Evolutionary conservation across 2,113 vertebrate species (phyloP), one percentile per base, ranked within the genome.

Genomic region (Syngnathus typhle): DNA sequence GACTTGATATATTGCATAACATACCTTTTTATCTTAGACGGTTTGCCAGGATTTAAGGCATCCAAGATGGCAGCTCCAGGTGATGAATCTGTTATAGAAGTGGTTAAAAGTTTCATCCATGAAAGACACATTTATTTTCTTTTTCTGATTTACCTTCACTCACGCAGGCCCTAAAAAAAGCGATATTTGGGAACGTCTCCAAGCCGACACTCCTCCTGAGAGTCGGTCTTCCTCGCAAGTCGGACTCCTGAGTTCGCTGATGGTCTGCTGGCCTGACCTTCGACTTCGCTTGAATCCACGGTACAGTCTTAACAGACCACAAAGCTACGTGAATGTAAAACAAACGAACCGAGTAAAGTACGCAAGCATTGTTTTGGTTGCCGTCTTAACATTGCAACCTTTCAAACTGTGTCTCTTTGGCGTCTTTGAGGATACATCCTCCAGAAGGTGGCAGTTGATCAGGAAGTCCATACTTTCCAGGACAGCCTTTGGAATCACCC

Each of bases 391-490:
- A 39, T 23, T 32, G 43, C 67, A 78, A 95, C 95, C 93, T 84
- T 91, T 92, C 56, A 95, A 90, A 81, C 92, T 93, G 69, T 87
- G 87, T 80, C 78, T 90, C 83, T 65, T 88, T 77, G 80, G 91
- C 83, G 0, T 80, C 43, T 7, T 86, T 82, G 90, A 86, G 70
- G 71, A 79, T 19, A 79, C 68, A 38, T 86, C 76, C 81, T 94
- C 90, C 0, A 56, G 37, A 66, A 38, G 16, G 44, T 66, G 18
- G 68, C 89, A 80, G 61, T 92, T 89, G 62, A 91, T 74, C 82
- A 96, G 89, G 12, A 84, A 87, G 9, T 93, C 93, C 82, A 93
- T 87, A 74, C 91, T 94, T 79, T 93, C 93, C 72, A 93, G 72
- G 18, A 95, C 90, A 74, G 88, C 86, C 69, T 91, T 89, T 44